phyloP scores from a whole-genome alignment of 1,140 invertebrate genomes.

The Papilio aristodemus region DNA sequence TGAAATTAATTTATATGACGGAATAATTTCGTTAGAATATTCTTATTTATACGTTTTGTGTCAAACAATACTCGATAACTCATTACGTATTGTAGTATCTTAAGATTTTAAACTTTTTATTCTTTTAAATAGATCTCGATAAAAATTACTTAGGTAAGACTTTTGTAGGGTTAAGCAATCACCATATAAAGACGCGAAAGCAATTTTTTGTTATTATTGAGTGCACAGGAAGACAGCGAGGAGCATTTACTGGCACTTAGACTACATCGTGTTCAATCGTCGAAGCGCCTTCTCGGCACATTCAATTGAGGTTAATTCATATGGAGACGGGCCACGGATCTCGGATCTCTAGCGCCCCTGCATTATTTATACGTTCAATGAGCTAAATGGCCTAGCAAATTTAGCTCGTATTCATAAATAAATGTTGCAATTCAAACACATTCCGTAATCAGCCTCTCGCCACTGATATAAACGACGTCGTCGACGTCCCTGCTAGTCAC shows the following conservation, averaged over 20 bases:
- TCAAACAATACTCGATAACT: no score
- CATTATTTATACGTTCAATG: slow-evolving; percentile 76
- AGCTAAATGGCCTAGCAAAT: slow-evolving; percentile 70
- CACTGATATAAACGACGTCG: background rate
- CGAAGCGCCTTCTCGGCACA: slow-evolving; percentile 70
- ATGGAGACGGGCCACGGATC: slow-evolving; percentile 72
- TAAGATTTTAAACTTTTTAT: no score
- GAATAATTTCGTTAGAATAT: no score
- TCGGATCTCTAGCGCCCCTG: slow-evolving; percentile 72
- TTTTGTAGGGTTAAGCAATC: background rate
- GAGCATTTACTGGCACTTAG: slow-evolving; percentile 55
- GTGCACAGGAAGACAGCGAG: slow-evolving; percentile 53
- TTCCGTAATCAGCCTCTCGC: slow-evolving; percentile 1
- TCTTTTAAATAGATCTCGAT: background rate
- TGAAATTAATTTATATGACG: no score
- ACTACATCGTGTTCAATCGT: slow-evolving; percentile 72
- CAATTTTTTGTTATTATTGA: slow-evolving; percentile 44
- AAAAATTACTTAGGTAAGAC: background rate
- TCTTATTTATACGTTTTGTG: no score
- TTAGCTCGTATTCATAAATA: slow-evolving; percentile 55
- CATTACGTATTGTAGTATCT: no score
- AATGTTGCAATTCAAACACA: slow-evolving; percentile 36
- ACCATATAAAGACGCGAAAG: slow-evolving; percentile 16
- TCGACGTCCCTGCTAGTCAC: no score
- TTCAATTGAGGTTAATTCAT: slow-evolving; percentile 80